A percentile compares a stretch with the other conserved stretches of the same genome.
These are phyloP conservation scores for Gavia stellata DNA, from an alignment of 2,113 vertebrate species.

Conservation along the genomic window DNA sequence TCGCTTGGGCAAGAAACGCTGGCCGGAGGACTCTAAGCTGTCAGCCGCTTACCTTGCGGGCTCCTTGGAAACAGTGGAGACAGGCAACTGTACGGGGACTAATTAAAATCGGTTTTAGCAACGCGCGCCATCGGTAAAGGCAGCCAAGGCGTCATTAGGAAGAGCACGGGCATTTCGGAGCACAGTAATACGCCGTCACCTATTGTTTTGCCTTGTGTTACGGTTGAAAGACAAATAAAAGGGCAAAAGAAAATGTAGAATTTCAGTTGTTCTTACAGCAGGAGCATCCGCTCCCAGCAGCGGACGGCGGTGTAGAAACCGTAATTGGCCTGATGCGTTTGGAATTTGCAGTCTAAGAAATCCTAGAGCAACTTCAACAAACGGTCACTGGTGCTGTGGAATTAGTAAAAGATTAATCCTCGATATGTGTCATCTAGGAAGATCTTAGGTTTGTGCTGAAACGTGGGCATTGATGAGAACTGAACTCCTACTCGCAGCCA, in stretches of 20 bases:
- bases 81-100: neutral
- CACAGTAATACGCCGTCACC: rapidly evolving
- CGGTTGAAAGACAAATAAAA: neutral
- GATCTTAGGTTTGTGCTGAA: neutral
- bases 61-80: neutral
- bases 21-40: neutral
- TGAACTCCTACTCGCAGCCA: neutral
- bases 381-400: neutral
- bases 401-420: neutral
- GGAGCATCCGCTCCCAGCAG: neutral
- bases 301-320: neutral
- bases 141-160: rapidly evolving
- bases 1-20: neutral
- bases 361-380: neutral
- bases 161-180: neutral
- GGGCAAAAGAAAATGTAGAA: neutral
- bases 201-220: neutral
- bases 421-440: neutral
- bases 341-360: neutral
- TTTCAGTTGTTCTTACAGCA: neutral
- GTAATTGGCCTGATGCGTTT: no score
- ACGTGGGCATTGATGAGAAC: neutral
- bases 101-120: neutral
- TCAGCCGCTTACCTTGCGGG: neutral
- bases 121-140: rapidly evolving